Base-by-base conservation (phyloP, 2,888 invertebrate species). In the Pollenia labialis region DNA sequence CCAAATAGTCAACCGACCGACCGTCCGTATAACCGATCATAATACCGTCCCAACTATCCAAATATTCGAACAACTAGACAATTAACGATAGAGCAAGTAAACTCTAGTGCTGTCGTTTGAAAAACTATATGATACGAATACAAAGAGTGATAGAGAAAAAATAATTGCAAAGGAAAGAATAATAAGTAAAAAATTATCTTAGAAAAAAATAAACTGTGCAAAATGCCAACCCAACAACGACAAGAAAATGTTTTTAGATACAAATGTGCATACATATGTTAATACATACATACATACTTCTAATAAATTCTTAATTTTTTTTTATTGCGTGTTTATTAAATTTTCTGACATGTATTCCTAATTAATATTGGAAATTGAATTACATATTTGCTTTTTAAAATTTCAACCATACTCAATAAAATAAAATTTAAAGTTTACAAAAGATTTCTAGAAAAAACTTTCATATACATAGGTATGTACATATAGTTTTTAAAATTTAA, bases 1-100 rank as follows among this genome's bases (percentile, higher is more conserved):
- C 75, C 42, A 72, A 75, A 46, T 48, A 64, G 18, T 88, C n/a
- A 18, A 72, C 71, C 71, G 7, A 80, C 44, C 66, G 7, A 52
- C 40, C 52, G 32, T 32, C 32, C 32, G 32, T 32, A 32, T 32
- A 32, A 56, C 83, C 75, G 54, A 88, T 72, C 83, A 87, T 81
- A 89, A 12, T 32, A 32, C 32, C 32, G 16, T 46, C 60, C 68
- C 66, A 74, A 60, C 82, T 62, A 74, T 56, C 60, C 23, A 50
- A 71, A 44, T 48, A 62, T 11, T 62, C 74, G 66, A 64, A 52
- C 62, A 50, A 77, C 62, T 62, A 54, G 60, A 60, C 40, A 66
- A 58, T 58, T 52, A 69, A 71, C 14, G 69, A 80, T 48, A 56
- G 75, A 71, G 77, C 69, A 89, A 87, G 75, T 69, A 62, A 87